Evolutionary conservation across 2,888 invertebrate genomes (phyloP).

Genomic region (Cabera pusaria): DNA sequence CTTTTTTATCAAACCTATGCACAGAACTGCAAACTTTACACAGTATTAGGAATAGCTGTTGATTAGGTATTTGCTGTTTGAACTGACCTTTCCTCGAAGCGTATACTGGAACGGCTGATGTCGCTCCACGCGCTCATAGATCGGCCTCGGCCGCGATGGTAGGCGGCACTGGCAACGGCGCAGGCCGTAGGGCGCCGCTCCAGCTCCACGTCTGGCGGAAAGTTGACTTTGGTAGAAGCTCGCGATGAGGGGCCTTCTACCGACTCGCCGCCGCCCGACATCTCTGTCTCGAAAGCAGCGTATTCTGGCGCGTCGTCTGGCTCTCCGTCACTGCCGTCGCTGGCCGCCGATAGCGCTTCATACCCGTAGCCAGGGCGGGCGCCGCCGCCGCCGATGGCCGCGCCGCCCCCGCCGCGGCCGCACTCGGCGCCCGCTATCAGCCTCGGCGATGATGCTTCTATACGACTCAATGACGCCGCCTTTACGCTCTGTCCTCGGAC

Average conservation of each 20-base stretch:
- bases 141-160: slow-evolving; percentile 84
- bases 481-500: slow-evolving; percentile 64
- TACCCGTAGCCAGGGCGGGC: slow-evolving; percentile 78
- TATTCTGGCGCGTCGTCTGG: slow-evolving; percentile 70
- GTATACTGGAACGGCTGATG: slow-evolving; percentile 92
- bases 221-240: slow-evolving; percentile 86
- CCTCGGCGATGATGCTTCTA: slow-evolving; percentile 68
- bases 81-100: slow-evolving; percentile 89
- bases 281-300: slow-evolving; percentile 73
- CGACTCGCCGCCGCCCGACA: slow-evolving; percentile 70
- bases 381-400: slow-evolving; percentile 60
- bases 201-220: slow-evolving; percentile 82
- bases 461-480: slow-evolving; percentile 74
- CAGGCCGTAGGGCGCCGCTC: slow-evolving; percentile 73
- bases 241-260: slow-evolving; percentile 70
- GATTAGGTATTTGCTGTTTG: slow-evolving; percentile 5
- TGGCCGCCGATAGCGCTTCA: slow-evolving; percentile 76
- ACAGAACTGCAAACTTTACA: too few relatives aligned
- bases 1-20: not conserved
- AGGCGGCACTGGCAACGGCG: slow-evolving; percentile 67
- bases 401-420: slow-evolving; percentile 55
- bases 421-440: slow-evolving; percentile 63
- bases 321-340: slow-evolving; percentile 75
- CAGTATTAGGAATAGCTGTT: not conserved
- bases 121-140: slow-evolving; percentile 96